Evolutionary conservation across 1,140 invertebrate species (phyloP).

Genomic region (Lucilia cuprina): DNA sequence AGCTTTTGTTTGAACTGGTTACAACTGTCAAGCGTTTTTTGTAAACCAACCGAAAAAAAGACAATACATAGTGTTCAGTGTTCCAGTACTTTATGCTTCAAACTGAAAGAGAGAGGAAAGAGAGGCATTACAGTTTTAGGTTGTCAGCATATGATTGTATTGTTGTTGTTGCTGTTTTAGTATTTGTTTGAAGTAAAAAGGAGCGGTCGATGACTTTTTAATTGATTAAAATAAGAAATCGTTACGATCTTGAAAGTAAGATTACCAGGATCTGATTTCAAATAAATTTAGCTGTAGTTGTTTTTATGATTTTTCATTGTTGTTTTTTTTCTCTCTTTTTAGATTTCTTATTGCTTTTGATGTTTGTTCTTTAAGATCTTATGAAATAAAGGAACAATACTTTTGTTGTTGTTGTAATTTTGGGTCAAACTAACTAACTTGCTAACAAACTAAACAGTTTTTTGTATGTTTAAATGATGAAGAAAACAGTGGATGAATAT

Average conservation of each 20-base stretch:
- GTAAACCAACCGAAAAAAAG: background rate
- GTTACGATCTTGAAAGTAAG: constrained; percentile 53
- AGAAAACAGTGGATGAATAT: too few species aligned
- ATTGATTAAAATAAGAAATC: constrained; percentile 63
- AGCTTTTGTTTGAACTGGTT: constrained; percentile 10
- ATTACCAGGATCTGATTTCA: constrained; percentile 48
- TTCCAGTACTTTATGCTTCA: background rate
- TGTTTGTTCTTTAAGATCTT: background rate
- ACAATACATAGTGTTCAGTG: background rate
- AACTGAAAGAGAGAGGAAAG: background rate
- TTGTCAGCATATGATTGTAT: background rate
- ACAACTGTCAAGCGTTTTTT: constrained; percentile 31
- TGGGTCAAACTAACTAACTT: background rate
- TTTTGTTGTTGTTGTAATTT: background rate
- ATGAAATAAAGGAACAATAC: background rate
- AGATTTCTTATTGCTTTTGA: background rate
- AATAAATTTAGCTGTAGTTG: constrained; percentile 21
- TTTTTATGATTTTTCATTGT: background rate
- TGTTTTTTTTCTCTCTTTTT: too few species aligned
- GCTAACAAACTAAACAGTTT: background rate
- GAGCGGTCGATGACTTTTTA: constrained; percentile 59
- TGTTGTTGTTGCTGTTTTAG: too few species aligned
- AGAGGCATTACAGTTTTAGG: too few species aligned
- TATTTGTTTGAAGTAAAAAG: constrained; percentile 12
- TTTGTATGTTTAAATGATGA: background rate